phyloP scores from a whole-genome alignment of 2,113 vertebrate genomes.

The Xenopus borealis region DNA sequence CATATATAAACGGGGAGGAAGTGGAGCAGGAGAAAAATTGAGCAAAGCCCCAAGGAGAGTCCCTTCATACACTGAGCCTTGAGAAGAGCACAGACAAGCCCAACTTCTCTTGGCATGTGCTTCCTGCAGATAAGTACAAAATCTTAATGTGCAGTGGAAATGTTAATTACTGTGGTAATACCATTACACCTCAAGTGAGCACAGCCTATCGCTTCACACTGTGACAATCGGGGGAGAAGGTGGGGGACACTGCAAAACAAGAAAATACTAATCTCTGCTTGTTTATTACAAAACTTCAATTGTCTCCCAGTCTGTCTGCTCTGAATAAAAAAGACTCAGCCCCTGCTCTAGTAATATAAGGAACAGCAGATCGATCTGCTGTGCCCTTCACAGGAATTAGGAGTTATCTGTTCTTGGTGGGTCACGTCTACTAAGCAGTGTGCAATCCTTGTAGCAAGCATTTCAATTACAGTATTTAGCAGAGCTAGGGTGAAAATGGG shows the following conservation, averaged over 20 bases:
- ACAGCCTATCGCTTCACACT: slow-evolving; percentile 82
- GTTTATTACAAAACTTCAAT: slow-evolving; percentile 68
- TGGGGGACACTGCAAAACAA: slow-evolving; percentile 60
- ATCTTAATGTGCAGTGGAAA: slow-evolving; percentile 96
- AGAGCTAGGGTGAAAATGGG: no score
- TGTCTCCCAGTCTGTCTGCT: slow-evolving; percentile 69
- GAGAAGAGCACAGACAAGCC: slow-evolving; percentile 95
- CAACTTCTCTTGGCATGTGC: slow-evolving; percentile 96
- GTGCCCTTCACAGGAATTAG: slow-evolving; percentile 50
- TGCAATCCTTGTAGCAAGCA: no score
- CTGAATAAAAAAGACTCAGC: slow-evolving; percentile 64
- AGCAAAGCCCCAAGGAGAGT: slow-evolving; percentile 19
- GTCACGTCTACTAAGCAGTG: not conserved
- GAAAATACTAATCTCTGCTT: slow-evolving; percentile 68
- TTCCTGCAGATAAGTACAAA: slow-evolving; percentile 99
- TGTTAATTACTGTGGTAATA: slow-evolving; percentile 98
- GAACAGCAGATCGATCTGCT: slow-evolving; percentile 55
- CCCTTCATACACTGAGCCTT: slow-evolving; percentile 83
- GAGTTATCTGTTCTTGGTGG: not conserved
- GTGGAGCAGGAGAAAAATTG: slow-evolving; percentile 18
- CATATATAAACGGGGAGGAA: slow-evolving; percentile 21
- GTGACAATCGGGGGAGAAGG: slow-evolving; percentile 69
- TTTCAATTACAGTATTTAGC: no score
- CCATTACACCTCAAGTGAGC: slow-evolving; percentile 88
- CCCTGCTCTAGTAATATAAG: slow-evolving; percentile 60